Evolutionary conservation across 2,113 vertebrate genomes (phyloP).

Genomic region (Chaetops frenatus): DNA sequence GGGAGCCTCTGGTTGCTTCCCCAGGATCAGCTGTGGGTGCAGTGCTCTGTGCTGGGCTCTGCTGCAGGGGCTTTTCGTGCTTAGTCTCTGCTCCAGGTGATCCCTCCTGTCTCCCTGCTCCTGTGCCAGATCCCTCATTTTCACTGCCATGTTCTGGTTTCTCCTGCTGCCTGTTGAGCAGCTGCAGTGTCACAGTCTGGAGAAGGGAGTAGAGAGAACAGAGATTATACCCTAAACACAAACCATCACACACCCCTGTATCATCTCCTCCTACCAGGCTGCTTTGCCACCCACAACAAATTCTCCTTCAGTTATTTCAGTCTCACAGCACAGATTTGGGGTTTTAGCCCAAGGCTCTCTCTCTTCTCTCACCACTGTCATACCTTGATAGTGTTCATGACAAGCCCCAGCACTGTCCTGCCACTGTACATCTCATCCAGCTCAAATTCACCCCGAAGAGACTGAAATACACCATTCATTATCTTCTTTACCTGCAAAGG

Average conservation of each 20-base stretch:
- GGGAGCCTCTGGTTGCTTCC: background rate
- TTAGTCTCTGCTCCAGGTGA: background rate
- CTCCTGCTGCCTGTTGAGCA: slow-evolving; percentile 69
- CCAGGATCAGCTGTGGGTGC: background rate
- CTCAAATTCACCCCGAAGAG: slow-evolving; percentile 86
- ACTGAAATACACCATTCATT: slow-evolving; percentile 95
- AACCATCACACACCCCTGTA: background rate
- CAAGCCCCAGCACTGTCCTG: slow-evolving; percentile 76
- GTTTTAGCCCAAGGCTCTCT: background rate
- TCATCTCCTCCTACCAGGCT: background rate
- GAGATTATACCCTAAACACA: background rate
- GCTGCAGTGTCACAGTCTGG: slow-evolving; percentile 87
- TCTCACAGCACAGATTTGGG: background rate
- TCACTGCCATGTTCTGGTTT: background rate
- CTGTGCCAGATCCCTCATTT: slow-evolving; percentile 43
- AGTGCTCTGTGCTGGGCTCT: background rate
- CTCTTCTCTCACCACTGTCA: background rate
- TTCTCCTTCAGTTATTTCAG: background rate
- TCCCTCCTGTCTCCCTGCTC: background rate
- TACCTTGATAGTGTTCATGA: slow-evolving; percentile 93
- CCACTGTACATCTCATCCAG: slow-evolving; percentile 83
- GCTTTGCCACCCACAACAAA: background rate
- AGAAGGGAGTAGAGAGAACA: background rate
- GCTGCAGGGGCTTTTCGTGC: background rate
- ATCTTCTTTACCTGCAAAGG: slow-evolving; percentile 87